These are phyloP conservation scores for Neostethus bicornis DNA, from an alignment of 2,797 vertebrate genomes.

Conservation along the genomic window DNA sequence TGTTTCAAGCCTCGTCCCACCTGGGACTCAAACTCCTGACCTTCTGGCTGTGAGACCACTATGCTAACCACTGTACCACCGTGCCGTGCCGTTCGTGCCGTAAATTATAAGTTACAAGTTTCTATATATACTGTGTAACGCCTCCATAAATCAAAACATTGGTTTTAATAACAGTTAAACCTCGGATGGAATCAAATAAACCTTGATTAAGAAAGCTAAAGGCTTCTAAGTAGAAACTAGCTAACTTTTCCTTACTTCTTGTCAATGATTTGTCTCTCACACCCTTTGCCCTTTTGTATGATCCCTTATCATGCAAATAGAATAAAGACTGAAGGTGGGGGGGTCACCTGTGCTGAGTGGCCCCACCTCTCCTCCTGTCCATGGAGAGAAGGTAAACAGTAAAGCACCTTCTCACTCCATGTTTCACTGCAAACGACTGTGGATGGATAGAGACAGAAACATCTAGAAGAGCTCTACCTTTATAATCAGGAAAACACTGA, in stretches of 20 bases:
- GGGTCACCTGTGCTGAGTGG: conserved; percentile 65
- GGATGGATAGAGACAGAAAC: conserved; percentile 32
- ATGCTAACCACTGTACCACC: too few species aligned
- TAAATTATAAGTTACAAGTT: too few species aligned
- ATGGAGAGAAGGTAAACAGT: conserved; percentile 78
- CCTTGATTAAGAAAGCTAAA: too few species aligned
- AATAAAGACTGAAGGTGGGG: conserved; percentile 52
- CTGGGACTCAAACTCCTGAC: too few species aligned
- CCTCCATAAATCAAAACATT: too few species aligned
- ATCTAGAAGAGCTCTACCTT: conserved; percentile 39
- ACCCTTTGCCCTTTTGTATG: conserved; percentile 58
- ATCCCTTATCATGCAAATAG: conserved; percentile 64
- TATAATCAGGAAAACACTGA: conserved; percentile 15
- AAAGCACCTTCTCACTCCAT: conserved; percentile 72
- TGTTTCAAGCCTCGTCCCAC: too few species aligned
- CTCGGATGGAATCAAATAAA: too few species aligned
- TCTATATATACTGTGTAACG: too few species aligned
- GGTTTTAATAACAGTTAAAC: too few species aligned
- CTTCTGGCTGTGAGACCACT: too few species aligned
- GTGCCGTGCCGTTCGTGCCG: too few species aligned
- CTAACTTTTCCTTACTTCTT: conserved; percentile 18
- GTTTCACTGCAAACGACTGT: conserved; percentile 29
- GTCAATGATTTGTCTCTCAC: conserved; percentile 53
- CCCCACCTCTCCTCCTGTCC: conserved; percentile 73
- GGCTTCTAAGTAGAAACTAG: background rate